A percentile compares a stretch with the other conserved stretches of the same genome.
These are phyloP conservation scores for Pachymerium ferrugineum DNA, from an alignment of 2,888 invertebrate genomes.

Conservation along the genomic window DNA sequence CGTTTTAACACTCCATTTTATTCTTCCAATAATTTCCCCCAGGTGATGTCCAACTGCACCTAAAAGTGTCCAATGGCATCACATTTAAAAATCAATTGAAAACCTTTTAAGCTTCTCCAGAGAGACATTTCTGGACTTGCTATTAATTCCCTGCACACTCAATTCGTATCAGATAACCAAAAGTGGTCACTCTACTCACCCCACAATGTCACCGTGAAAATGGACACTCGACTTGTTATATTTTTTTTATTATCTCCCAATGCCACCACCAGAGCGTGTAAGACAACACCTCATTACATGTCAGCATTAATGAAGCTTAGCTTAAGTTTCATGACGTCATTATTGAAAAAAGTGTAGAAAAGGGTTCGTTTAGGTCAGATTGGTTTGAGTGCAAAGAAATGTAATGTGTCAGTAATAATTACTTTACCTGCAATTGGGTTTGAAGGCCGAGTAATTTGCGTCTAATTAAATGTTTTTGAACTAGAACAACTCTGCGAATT, in stretches of 20 bases:
- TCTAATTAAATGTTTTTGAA: background rate
- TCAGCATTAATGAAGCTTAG: background rate
- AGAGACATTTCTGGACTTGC: background rate
- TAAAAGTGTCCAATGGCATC: no score
- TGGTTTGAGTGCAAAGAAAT: conserved; percentile 5
- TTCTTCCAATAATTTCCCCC: no score
- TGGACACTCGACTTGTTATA: background rate
- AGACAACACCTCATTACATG: background rate
- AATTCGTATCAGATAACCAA: background rate
- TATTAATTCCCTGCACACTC: background rate
- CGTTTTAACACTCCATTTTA: no score
- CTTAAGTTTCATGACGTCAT: conserved; percentile 6
- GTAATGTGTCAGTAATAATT: conserved; percentile 1
- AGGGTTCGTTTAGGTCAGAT: background rate
- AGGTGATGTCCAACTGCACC: no score
- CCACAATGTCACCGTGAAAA: background rate
- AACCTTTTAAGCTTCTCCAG: background rate
- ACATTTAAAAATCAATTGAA: background rate
- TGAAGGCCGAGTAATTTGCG: background rate
- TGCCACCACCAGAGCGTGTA: no score
- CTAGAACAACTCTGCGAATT: no score
- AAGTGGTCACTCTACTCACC: conserved; percentile 1
- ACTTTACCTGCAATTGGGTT: background rate
- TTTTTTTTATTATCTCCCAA: background rate
- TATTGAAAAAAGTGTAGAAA: background rate